These are phyloP conservation scores for Caenorhabditis tropicalis DNA, from an alignment of 1,140 invertebrate genomes.

Conservation along the genomic window DNA sequence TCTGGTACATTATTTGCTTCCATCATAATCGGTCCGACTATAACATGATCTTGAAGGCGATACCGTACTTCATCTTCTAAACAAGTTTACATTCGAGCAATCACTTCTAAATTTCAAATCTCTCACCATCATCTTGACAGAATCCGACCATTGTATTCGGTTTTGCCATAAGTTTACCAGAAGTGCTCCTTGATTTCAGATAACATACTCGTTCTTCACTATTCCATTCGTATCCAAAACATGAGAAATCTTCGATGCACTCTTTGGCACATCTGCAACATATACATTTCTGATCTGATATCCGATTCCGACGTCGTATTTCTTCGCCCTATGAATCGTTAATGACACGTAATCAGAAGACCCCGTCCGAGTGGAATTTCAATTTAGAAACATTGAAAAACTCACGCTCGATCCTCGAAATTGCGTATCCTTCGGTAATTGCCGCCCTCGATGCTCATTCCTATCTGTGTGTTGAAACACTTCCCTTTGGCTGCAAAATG, in stretches of 20 bases:
- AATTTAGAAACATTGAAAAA: slow-evolving; percentile 16
- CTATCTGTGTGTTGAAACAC: slow-evolving; percentile 32
- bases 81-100: slow-evolving; percentile 43
- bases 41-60: slow-evolving; percentile 39
- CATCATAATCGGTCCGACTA: neutral
- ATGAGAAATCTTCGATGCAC: slow-evolving; percentile 43
- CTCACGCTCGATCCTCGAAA: slow-evolving; percentile 17
- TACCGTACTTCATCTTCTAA: slow-evolving; percentile 44
- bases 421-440: slow-evolving; percentile 27
- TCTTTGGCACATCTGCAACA: slow-evolving; percentile 26
- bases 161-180: slow-evolving; percentile 18
- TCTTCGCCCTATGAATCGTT: slow-evolving; percentile 19
- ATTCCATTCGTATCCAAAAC: slow-evolving; percentile 38
- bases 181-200: neutral
- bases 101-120: slow-evolving; percentile 3
- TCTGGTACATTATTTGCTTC: slow-evolving; percentile 7
- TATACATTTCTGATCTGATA: slow-evolving; percentile 37
- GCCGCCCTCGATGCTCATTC: slow-evolving; percentile 19
- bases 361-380: neutral
- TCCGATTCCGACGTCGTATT: slow-evolving; percentile 3
- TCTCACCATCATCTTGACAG: slow-evolving; percentile 41
- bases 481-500: slow-evolving; percentile 39
- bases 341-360: slow-evolving; percentile 30
- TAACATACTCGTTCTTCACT: slow-evolving; percentile 21
- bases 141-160: slow-evolving; percentile 37